phyloP scores from a whole-genome alignment of 2,113 vertebrate species.

The Phasianus colchicus region DNA sequence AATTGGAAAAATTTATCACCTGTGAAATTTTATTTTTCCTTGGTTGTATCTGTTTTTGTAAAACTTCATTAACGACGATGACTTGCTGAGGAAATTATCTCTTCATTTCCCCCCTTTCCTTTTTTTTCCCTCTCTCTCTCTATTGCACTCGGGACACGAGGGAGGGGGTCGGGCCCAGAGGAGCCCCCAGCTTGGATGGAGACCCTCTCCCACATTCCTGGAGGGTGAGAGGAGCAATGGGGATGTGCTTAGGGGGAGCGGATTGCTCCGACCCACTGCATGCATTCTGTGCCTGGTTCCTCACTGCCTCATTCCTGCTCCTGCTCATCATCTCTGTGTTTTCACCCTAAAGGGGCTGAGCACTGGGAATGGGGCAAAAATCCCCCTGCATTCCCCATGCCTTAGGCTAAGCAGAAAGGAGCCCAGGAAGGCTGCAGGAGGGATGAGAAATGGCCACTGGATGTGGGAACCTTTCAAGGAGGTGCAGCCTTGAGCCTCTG shows the following conservation, averaged over 20 bases:
- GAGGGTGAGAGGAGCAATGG: background rate
- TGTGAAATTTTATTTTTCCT: conserved; percentile 97
- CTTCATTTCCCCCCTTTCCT: background rate
- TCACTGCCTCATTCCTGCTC: background rate
- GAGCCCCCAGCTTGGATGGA: conserved; percentile 75
- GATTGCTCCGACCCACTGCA: too few relatives aligned
- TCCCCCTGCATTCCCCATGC: too few relatives aligned
- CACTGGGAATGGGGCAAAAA: background rate
- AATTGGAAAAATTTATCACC: conserved; percentile 97
- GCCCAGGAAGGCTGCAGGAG: background rate
- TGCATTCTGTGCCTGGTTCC: background rate
- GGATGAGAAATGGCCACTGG: too few relatives aligned
- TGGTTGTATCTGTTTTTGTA: conserved; percentile 88
- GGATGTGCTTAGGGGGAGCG: accelerated
- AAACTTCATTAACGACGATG: conserved; percentile 92
- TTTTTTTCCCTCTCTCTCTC: background rate
- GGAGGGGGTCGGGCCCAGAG: conserved; percentile 63
- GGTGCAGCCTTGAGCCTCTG: background rate
- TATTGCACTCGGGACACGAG: conserved; percentile 63
- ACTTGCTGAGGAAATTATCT: conserved; percentile 90
- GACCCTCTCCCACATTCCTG: background rate
- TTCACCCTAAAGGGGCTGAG: background rate
- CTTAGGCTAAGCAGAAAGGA: background rate
- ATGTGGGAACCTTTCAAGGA: background rate
- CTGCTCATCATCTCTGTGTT: background rate